Conservation (phyloP, 92 coral and sea anemone species). For the Plumapathes pennacea region DNA sequence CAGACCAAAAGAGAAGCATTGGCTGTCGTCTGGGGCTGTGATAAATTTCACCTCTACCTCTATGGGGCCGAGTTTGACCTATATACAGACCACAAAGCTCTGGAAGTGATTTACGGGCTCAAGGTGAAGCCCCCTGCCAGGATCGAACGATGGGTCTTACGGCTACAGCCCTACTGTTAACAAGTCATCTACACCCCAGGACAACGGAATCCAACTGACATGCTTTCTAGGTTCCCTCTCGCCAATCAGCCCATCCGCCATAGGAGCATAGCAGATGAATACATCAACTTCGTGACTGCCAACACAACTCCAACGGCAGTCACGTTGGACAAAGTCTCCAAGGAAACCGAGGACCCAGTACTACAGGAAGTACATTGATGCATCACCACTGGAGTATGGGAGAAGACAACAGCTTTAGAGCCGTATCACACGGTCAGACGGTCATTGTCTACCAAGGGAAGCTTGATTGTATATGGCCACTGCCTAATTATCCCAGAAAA, state of each 20-base stretch:
- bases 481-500: no score
- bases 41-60: no score
- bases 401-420: neutral
- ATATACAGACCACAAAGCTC: neutral
- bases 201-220: conserved; percentile 26
- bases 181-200: conserved; percentile 11
- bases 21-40: no score
- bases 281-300: conserved; percentile 18
- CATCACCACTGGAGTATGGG: conserved; percentile 1
- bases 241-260: conserved; percentile 22
- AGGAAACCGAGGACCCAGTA: conserved; percentile 11
- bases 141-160: no score
- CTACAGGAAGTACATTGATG: conserved; percentile 16
- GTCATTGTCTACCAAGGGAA: no score
- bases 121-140: no score
- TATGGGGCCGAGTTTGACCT: no score
- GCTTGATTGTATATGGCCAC: no score
- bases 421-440: no score
- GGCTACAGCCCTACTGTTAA: no score
- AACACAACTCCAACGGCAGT: conserved; percentile 34
- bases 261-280: conserved; percentile 40
- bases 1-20: no score
- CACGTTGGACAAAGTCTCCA: conserved; percentile 11
- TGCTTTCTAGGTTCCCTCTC: conserved; percentile 19
- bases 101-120: neutral